Evolutionary conservation across 2,113 vertebrate genomes (phyloP), one percentile per base, ranked within the genome.

Genomic region (Myrmecophaga tridactyla): DNA sequence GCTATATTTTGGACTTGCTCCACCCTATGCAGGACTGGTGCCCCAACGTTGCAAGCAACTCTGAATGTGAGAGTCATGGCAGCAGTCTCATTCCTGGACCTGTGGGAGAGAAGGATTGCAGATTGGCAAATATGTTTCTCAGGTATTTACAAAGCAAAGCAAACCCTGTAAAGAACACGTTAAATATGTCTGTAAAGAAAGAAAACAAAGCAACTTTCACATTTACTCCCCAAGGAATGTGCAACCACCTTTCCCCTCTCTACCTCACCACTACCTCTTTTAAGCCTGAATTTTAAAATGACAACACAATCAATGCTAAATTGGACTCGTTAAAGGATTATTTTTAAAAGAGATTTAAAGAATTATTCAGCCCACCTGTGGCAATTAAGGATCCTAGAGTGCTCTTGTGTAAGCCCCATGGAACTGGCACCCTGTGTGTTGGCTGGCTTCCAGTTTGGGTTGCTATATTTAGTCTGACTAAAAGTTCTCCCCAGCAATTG

Each of bases 381-480:
- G 75, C 81, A 82, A 70, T 86, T 23, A 90, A 62, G 89, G 73
- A 76, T 83, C 88, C 67, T 73, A 36, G 73, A 88, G 73, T 31
- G 78, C 65, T 69, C 48, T n/a, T 39, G 23, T 21, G n/a, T n/a
- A n/a, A 87, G 90, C 51, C 11, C 25, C 6, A 0, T 18, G 6
- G 80, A n/a, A 34, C 77, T 36, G 77, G 88, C 89, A 65, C 76
- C 67, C 73, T 9, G 31, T 29, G 31, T 34, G 0, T 63, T 85
- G 92, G 92, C 94, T 25, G 39, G 29, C 77, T 58, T 75, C 89
- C 96, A 96, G 58, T 23, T 20, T 17, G 56, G 15, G 20, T 7
- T 8, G 5, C 90, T 97, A 97, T 97, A 96, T 97, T 97, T 97
- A 97, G 81, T 62, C 9, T 3, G 7, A 73, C 76, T 62, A 29